Evolutionary conservation across 2,113 vertebrate genomes (phyloP).

Genomic region (Ophthalmolycus amberensis): DNA sequence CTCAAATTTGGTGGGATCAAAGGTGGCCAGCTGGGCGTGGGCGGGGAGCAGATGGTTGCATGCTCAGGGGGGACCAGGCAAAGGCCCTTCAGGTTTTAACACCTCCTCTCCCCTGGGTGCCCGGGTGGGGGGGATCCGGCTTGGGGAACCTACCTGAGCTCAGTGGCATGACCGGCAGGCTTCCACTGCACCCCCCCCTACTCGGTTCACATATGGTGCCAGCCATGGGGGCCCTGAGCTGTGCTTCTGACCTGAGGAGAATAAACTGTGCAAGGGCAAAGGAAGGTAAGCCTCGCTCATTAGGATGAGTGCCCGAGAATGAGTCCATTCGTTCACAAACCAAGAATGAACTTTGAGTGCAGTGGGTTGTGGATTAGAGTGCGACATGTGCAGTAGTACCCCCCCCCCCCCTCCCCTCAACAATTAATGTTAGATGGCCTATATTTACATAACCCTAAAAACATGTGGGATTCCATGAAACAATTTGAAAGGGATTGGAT

Average conservation of each 20-base stretch:
- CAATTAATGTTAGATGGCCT: neutral
- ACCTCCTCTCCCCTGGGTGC: conserved; percentile 83
- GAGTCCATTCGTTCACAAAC: conserved; percentile 48
- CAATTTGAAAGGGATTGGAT: neutral
- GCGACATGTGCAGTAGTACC: neutral
- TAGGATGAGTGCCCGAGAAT: conserved; percentile 62
- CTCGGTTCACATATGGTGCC: conserved; percentile 79
- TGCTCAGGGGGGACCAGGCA: conserved; percentile 72
- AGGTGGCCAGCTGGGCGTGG: conserved; percentile 84
- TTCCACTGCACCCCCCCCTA: conserved; percentile 77
- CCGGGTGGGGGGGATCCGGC: conserved; percentile 78
- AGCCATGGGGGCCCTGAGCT: conserved; percentile 72
- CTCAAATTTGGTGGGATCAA: conserved; percentile 84
- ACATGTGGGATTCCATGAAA: neutral
- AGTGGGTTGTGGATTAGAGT: neutral
- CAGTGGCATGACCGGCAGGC: conserved; percentile 78
- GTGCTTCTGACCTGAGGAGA: conserved; percentile 74
- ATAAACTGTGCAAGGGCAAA: conserved; percentile 69
- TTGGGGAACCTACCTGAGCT: conserved; percentile 82
- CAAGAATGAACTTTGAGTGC: conserved; percentile 6
- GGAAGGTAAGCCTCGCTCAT: conserved; percentile 71
- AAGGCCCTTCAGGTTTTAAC: conserved; percentile 86
- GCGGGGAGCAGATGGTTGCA: conserved; percentile 82
- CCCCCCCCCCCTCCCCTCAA: neutral
- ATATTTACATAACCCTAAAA: neutral